These are phyloP conservation scores for Climacteris rufus DNA, from an alignment of 2,113 vertebrate genomes.

Conservation along the genomic window DNA sequence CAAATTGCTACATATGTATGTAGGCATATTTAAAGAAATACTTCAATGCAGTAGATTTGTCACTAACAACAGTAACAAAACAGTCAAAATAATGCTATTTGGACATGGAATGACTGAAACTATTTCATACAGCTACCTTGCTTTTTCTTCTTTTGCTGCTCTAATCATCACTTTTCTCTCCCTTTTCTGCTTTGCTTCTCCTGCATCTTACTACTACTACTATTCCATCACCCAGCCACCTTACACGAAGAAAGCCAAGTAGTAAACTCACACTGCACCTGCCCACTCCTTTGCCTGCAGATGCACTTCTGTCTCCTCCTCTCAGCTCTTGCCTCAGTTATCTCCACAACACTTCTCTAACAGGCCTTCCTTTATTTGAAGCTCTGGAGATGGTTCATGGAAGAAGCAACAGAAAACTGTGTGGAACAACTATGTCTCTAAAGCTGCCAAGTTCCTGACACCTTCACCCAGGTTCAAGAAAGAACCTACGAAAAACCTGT, in stretches of 20 bases:
- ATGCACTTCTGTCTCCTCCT: not conserved
- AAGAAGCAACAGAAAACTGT: not conserved
- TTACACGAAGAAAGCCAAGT: rapidly evolving
- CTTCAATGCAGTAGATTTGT: not conserved
- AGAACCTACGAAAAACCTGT: not conserved
- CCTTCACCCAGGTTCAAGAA: not conserved
- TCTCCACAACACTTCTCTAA: not conserved
- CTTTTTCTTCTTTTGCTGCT: not conserved
- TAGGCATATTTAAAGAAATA: not conserved
- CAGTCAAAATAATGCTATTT: not conserved
- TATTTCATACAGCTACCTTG: not conserved
- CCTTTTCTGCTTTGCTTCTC: not conserved
- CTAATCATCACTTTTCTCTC: not conserved
- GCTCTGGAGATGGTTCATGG: not conserved
- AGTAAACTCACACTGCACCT: not conserved
- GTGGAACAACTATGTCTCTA: not conserved
- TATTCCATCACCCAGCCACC: not conserved
- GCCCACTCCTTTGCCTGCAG: not conserved
- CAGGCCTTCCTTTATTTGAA: not conserved
- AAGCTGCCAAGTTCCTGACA: not conserved
- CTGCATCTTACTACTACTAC: not conserved
- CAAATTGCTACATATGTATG: not conserved
- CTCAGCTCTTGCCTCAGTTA: not conserved
- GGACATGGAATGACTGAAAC: not conserved
- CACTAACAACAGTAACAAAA: not conserved